Evolutionary conservation across 2,113 vertebrate genomes (phyloP), one percentile per base, ranked within the genome.

Genomic region (Zosterops pallidus): DNA sequence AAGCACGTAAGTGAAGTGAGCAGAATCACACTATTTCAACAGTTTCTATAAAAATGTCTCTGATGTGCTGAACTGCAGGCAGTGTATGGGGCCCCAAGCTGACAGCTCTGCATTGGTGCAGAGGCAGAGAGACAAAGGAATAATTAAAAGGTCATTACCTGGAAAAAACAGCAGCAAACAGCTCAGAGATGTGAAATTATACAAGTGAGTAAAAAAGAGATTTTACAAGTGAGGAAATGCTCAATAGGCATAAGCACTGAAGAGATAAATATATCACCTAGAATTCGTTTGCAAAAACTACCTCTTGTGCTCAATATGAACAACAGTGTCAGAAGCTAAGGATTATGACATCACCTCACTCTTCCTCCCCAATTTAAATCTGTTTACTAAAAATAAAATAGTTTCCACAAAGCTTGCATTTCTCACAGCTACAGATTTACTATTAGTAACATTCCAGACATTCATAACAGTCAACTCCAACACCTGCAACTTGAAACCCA

Each of bases 1-100:
- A 96, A 92, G 82, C 85, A 89, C 75, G 64, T 83, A 83, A 92
- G 50, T 39, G 70, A 82, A 90, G 64, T 39, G 70, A 95, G 76
- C 63, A 44, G 79, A 88, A 93, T 91, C 75, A 21, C 41, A 59
- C 42, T 29, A 78, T 90, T 93, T 77, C 75, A 83, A 89, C 37
- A 65, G 55, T 83, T 89, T 82, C 69, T 84, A 12, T 84, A 52
- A 86, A 92, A 87, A 75, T 12, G 47, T 56, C 47, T 7, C 24
- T 28, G 25, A 59, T 76, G n/a, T 46, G 57, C 82, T 91, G 57
- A 87, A 83, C 29, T 65, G 63, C 67, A 87, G 53, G 57, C 46
- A 46, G 31, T 2, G 12, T 8, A 46, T 14, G 39, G 70, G 52
- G 56, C 33, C 71, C 44, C 13, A 53, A 50, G 78, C 63, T 57